Percentiles rank a stretch among this genome's conserved stretches.
phyloP scores from a whole-genome alignment of 1,140 invertebrate species.

The Tachypleus tridentatus region DNA sequence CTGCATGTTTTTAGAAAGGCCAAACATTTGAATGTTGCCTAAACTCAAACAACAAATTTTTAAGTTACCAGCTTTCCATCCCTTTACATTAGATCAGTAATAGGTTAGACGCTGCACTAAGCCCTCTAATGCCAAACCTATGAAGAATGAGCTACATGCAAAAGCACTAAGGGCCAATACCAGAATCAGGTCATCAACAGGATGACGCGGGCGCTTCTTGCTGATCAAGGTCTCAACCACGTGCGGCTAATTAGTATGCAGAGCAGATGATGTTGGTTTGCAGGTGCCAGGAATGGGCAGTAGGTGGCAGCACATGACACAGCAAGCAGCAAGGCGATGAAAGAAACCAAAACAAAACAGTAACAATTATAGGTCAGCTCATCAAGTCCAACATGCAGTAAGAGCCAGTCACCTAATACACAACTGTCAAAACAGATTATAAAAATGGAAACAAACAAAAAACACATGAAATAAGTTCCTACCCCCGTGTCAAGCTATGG shows the following conservation, averaged over 20 bases:
- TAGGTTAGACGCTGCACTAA: too few species aligned
- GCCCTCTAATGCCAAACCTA: too few species aligned
- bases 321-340: constrained; percentile 35
- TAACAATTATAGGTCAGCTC: constrained; percentile 22
- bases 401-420: not conserved
- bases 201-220: constrained; percentile 73
- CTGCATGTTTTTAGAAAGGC: too few species aligned
- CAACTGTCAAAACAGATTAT: too few species aligned
- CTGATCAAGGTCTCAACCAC: constrained; percentile 47
- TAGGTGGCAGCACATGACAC: constrained; percentile 38
- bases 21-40: too few species aligned
- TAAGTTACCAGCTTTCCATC: too few species aligned
- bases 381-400: constrained; percentile 16
- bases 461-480: too few species aligned
- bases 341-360: constrained; percentile 20
- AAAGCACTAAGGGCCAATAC: constrained; percentile 50
- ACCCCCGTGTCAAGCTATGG: too few species aligned
- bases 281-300: constrained; percentile 20
- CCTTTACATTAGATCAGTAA: too few species aligned
- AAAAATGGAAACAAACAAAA: too few species aligned
- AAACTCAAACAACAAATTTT: too few species aligned
- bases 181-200: constrained; percentile 77
- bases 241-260: constrained; percentile 39
- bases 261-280: constrained; percentile 33
- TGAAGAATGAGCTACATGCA: constrained; percentile 29